These are phyloP conservation scores for Zapus hudsonius DNA, from an alignment of 2,113 vertebrate genomes.

Conservation along the genomic window DNA sequence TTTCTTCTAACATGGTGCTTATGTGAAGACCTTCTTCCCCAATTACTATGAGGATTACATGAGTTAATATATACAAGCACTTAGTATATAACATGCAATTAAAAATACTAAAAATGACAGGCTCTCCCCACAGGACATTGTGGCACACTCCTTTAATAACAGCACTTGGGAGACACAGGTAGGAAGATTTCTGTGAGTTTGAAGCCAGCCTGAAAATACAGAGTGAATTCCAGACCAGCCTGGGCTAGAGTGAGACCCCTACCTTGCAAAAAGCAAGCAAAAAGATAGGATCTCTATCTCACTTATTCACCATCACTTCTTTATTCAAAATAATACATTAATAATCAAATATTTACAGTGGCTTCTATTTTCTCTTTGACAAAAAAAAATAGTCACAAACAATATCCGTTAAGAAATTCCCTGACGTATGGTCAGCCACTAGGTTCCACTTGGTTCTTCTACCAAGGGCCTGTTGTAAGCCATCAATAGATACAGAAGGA, in stretches of 20 bases:
- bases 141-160: too few species aligned
- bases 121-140: too few species aligned
- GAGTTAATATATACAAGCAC: background rate
- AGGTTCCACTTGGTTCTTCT: background rate
- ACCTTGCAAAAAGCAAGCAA: too few species aligned
- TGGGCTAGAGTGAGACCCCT: too few species aligned
- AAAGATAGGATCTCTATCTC: background rate
- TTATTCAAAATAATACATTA: background rate
- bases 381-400: background rate
- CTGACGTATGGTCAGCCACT: background rate
- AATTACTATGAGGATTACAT: background rate
- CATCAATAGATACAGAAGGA: background rate
- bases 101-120: background rate
- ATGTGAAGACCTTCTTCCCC: background rate
- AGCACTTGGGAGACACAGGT: too few species aligned
- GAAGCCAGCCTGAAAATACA: too few species aligned
- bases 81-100: background rate
- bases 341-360: background rate
- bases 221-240: too few species aligned
- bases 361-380: background rate
- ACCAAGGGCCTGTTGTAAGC: background rate
- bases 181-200: too few species aligned
- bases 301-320: background rate
- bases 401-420: background rate
- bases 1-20: background rate